phyloP scores from a whole-genome alignment of 2,797 vertebrate species.

The Cichlasoma orientale region DNA sequence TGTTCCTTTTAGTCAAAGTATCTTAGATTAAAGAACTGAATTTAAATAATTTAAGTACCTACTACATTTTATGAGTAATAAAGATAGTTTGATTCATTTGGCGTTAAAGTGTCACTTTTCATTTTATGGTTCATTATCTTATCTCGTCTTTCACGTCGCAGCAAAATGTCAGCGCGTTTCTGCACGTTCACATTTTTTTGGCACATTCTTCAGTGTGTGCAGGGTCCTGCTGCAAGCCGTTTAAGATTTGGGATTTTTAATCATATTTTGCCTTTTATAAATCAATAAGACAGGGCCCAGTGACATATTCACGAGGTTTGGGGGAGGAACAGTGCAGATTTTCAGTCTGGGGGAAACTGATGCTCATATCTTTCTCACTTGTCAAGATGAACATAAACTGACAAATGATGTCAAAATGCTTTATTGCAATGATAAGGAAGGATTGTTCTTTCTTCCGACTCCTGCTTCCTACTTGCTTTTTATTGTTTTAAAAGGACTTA shows the following conservation, averaged over 20 bases:
- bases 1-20: neutral
- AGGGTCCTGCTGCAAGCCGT: neutral
- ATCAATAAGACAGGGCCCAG: neutral
- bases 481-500: neutral
- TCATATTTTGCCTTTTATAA: neutral
- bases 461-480: too few relatives aligned
- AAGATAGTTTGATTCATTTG: neutral
- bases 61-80: neutral
- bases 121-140: conserved; percentile 5
- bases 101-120: neutral
- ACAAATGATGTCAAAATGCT: neutral
- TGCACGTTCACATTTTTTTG: neutral
- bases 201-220: neutral
- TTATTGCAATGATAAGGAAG: neutral
- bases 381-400: neutral
- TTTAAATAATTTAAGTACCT: neutral
- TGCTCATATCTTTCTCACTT: neutral
- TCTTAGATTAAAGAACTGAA: neutral
- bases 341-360: neutral
- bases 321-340: neutral
- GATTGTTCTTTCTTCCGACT: neutral
- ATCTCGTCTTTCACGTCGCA: neutral
- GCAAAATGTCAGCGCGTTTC: neutral
- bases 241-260: neutral
- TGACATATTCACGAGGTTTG: neutral